Percentiles rank a stretch among this genome's conserved stretches.
phyloP scores from a whole-genome alignment of 2,113 vertebrate species.

The Uria aalge region DNA sequence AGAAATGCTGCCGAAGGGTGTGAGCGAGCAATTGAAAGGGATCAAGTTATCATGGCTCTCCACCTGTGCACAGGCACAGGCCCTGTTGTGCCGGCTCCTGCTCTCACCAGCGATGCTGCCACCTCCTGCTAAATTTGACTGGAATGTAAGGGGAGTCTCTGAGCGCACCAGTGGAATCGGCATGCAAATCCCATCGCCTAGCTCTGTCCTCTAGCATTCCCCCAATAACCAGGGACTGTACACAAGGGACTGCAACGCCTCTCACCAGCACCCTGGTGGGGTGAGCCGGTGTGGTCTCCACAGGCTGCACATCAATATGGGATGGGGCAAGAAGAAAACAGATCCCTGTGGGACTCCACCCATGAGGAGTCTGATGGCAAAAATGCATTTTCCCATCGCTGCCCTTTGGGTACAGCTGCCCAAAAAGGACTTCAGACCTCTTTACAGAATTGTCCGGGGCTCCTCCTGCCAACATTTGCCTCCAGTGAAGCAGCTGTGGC shows the following conservation, averaged over 20 bases:
- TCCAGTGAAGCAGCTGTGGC: not conserved
- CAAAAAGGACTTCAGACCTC: not conserved
- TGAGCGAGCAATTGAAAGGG: not conserved
- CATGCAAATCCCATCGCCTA: not conserved
- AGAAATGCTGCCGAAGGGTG: not conserved
- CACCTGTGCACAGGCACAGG: not conserved
- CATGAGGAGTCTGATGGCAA: not conserved
- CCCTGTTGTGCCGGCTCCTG: accelerated
- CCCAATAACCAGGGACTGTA: not conserved
- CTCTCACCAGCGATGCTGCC: not conserved
- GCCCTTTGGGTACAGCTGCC: not conserved
- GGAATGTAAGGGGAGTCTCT: not conserved
- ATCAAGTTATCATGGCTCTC: not conserved
- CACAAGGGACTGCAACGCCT: not conserved
- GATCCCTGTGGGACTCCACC: not conserved
- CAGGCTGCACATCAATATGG: not conserved
- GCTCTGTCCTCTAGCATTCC: not conserved
- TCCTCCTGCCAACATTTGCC: not conserved
- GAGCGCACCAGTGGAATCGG: accelerated
- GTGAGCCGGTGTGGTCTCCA: not conserved
- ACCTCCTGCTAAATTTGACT: not conserved
- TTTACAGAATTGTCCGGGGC: not conserved
- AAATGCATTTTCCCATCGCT: not conserved
- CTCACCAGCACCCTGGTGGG: not conserved
- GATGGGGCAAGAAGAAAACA: not conserved